A percentile compares a stretch with the other conserved stretches of the same genome.
phyloP scores from a whole-genome alignment of 2,888 invertebrate species.

The Campoplex nolae region DNA sequence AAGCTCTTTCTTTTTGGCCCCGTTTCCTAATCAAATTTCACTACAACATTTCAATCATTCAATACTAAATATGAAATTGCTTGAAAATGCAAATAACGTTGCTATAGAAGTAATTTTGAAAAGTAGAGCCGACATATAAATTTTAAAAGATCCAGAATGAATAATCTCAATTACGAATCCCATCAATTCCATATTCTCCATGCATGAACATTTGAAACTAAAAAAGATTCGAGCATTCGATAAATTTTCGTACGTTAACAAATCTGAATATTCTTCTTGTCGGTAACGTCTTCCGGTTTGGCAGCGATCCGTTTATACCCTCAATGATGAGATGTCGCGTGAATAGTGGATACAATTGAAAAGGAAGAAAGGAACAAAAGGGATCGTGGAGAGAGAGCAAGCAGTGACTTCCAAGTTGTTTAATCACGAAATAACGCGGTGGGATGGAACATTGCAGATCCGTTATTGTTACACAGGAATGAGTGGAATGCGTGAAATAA shows the following conservation, averaged over 20 bases:
- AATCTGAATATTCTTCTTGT: neutral
- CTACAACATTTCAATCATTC: neutral
- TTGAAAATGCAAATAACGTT: neutral
- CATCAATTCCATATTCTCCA: neutral
- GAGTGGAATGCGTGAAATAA: neutral
- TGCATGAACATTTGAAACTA: neutral
- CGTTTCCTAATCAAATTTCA: neutral
- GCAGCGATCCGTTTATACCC: neutral
- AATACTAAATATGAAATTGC: neutral
- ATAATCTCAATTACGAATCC: neutral
- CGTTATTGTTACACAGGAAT: conserved; percentile 35
- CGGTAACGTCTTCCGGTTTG: conserved; percentile 6
- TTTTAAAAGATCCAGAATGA: neutral
- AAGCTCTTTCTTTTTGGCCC: neutral
- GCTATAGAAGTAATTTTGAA: neutral
- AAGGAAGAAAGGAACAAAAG: neutral
- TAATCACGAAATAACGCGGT: conserved; percentile 65
- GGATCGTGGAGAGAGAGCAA: neutral
- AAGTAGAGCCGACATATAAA: neutral
- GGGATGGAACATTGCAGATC: conserved; percentile 53
- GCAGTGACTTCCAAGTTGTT: conserved; percentile 44
- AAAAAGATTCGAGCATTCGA: neutral
- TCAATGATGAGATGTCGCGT: neutral
- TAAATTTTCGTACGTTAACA: neutral
- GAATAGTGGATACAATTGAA: neutral